A percentile compares a stretch with the other conserved stretches of the same genome.
phyloP scores from a whole-genome alignment of 2,888 invertebrate genomes.

The Encarsia formosa region DNA sequence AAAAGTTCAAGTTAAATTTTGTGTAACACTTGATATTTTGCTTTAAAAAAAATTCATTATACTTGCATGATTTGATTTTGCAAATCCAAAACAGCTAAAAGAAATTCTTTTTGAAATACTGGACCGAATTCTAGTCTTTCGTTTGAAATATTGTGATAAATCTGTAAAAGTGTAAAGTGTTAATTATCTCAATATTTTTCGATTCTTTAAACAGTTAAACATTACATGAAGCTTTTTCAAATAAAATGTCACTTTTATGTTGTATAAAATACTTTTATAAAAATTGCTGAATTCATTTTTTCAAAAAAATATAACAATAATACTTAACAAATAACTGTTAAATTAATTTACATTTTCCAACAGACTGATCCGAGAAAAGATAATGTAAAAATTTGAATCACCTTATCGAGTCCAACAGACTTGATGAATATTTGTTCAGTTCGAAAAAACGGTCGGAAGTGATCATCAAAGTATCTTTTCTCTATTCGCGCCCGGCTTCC shows the following conservation, averaged over 20 bases:
- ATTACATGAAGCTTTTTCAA: not conserved
- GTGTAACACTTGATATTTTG: too few relatives aligned
- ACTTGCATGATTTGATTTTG: slow-evolving; percentile 65
- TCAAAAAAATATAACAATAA: too few relatives aligned
- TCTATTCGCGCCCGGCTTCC: slow-evolving; percentile 75
- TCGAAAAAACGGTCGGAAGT: slow-evolving; percentile 86
- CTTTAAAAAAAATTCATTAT: slow-evolving; percentile 25
- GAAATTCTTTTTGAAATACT: slow-evolving; percentile 65
- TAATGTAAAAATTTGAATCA: too few relatives aligned
- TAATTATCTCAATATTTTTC: too few relatives aligned
- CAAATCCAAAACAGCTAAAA: slow-evolving; percentile 66
- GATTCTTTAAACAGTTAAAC: too few relatives aligned
- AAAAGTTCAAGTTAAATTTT: too few relatives aligned
- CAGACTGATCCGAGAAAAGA: too few relatives aligned
- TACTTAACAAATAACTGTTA: too few relatives aligned
- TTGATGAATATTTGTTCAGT: slow-evolving; percentile 85
- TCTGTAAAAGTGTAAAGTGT: slow-evolving; percentile 25
- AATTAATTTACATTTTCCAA: too few relatives aligned
- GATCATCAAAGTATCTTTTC: slow-evolving; percentile 80
- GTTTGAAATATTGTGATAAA: slow-evolving; percentile 47
- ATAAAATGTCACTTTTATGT: not conserved
- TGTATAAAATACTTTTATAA: too few relatives aligned
- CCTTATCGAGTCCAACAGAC: slow-evolving; percentile 56
- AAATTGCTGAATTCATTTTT: too few relatives aligned
- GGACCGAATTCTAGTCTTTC: slow-evolving; percentile 65